Evolutionary conservation across 2,113 vertebrate genomes (phyloP).

Genomic region (Hypomesus transpacificus): DNA sequence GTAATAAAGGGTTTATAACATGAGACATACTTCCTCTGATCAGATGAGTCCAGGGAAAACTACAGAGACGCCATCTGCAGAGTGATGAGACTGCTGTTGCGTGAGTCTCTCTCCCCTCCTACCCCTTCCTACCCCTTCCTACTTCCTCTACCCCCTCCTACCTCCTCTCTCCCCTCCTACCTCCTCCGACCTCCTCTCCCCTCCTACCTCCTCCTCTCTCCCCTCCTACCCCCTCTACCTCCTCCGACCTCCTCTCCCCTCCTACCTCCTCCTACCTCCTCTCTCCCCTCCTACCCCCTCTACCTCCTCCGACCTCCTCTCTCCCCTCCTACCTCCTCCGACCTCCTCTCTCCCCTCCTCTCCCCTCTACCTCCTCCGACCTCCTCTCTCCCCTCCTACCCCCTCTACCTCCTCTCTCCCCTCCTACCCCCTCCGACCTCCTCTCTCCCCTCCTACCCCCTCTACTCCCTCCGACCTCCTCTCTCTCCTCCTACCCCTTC

Average conservation of each 20-base stretch:
- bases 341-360: neutral
- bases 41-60: conserved; percentile 86
- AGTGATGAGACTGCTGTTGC: conserved; percentile 85
- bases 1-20: neutral
- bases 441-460: neutral
- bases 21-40: neutral
- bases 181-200: conserved; percentile 1
- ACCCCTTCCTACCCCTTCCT: no score
- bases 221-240: neutral
- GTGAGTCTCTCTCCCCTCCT: conserved; percentile 72
- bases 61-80: conserved; percentile 85
- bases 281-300: neutral
- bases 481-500: conserved; percentile 3
- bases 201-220: neutral
- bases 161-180: neutral
- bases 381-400: conserved; percentile 3
- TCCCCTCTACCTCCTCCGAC: neutral
- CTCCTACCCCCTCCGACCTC: neutral
- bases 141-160: neutral
- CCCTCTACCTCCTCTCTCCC: neutral
- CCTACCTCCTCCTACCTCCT: neutral
- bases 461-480: conserved; percentile 1
- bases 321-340: neutral
- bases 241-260: neutral
- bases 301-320: conserved; percentile 10